phyloP scores from a whole-genome alignment of 53 echinoderm and acorn worm genomes.

The Glandiceps talaboti region DNA sequence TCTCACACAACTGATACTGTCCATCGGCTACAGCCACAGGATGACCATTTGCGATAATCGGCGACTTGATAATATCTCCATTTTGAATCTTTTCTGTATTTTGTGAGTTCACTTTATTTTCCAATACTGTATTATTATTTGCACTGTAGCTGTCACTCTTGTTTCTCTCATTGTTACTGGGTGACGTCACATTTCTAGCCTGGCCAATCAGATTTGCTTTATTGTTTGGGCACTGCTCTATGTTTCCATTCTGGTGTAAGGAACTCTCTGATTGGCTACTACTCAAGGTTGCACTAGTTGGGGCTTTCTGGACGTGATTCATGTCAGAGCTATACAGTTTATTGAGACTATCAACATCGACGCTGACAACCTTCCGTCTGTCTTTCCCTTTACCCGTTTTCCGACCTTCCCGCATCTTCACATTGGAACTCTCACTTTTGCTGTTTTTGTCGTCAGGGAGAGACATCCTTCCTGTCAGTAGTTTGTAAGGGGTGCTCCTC shows the following conservation, averaged over 20 bases:
- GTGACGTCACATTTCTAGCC: background rate
- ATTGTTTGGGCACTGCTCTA: background rate
- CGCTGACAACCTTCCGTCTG: background rate
- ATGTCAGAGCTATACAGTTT: background rate
- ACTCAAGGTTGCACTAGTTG: background rate
- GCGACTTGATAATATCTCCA: background rate
- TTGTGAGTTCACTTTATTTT: background rate
- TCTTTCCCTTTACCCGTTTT: background rate
- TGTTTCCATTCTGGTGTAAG: background rate
- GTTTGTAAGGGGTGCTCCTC: constrained; percentile 72
- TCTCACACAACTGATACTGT: background rate
- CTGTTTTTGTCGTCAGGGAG: constrained; percentile 46
- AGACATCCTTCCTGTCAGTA: constrained; percentile 60
- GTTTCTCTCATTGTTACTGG: background rate
- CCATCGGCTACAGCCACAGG: background rate
- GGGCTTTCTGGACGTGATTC: background rate
- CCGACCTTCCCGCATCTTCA: background rate
- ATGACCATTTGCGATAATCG: background rate
- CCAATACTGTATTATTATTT: background rate
- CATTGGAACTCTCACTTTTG: background rate
- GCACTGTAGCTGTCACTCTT: background rate
- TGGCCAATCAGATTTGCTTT: background rate
- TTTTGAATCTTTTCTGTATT: background rate
- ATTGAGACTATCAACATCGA: background rate
- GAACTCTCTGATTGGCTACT: background rate